Base-by-base conservation (phyloP, 2,888 invertebrate species). In the Drosophila mulleri region DNA sequence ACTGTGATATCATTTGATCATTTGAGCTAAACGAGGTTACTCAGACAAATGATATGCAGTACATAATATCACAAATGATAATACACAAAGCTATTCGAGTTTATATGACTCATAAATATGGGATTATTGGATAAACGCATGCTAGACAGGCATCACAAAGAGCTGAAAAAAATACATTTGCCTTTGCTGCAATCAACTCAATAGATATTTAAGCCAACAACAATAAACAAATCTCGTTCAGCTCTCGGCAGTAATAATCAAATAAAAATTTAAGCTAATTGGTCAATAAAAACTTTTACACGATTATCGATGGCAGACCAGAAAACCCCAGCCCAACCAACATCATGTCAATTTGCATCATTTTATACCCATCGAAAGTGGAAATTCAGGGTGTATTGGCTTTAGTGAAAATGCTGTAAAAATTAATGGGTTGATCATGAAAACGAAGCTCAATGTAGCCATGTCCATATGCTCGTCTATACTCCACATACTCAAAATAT, bases 201-300 rank as follows among this genome's bases (percentile, higher is more conserved):
- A 53, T 53, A 32, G 50, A 50, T 35, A 7, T 56, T 37, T 60
- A 39, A 67, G 53, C 62, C 60, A 56, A 14, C 48, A 59, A 62
- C 54, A 72, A 61, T 76, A 72, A 76, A 76, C 50, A 48, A 45
- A 48, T 67, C 48, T 41, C 39, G 23, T 16, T 3, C 48, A 50
- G 48, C 48, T 32, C 48, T 12, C n/a, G 56, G 32, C 32, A 20
- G 42, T 16, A 42, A 29, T 41, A 9, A 50, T 50, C 32, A 52
- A 68, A 50, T 50, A 32, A 20, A 63, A 64, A 59, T 67, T 65
- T 75, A 53, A 52, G 57, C 69, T 70, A 73, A 80, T 78, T 82
- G 82, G 70, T 41, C 64, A 59, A 84, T 82, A 82, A 87, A 84
- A 74, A 68, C 59, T 70, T 68, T 76, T 67, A 75, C 76, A 72